Evolutionary conservation across 1,140 invertebrate species (phyloP).

Genomic region (Drosophila sturtevanti): DNA sequence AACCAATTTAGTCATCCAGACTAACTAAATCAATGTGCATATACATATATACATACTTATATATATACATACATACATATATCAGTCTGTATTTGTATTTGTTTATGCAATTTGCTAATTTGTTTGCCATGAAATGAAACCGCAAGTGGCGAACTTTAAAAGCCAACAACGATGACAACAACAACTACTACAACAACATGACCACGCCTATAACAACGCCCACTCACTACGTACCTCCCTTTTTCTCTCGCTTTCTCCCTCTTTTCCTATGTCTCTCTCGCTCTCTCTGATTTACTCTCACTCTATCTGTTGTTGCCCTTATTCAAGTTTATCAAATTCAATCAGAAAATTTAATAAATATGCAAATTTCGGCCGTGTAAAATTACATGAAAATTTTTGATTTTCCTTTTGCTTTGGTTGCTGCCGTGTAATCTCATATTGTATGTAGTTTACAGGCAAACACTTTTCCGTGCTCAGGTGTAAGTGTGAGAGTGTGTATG

Average conservation of each 20-base stretch:
- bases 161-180: conserved; percentile 2
- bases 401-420: conserved; percentile 34
- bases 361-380: conserved; percentile 65
- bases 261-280: conserved; percentile 9
- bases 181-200: background rate
- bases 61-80: conserved; percentile 27
- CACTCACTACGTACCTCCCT: background rate
- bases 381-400: conserved; percentile 66
- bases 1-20: conserved; percentile 34
- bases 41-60: conserved; percentile 23
- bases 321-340: conserved; percentile 59
- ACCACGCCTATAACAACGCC: background rate
- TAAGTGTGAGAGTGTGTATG: background rate
- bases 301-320: conserved; percentile 9
- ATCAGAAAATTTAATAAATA: conserved; percentile 79
- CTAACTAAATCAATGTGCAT: conserved; percentile 45
- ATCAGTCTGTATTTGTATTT: conserved; percentile 36
- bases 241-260: too few relatives aligned
- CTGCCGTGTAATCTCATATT: conserved; percentile 15
- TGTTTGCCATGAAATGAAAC: conserved; percentile 24
- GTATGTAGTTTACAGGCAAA: conserved; percentile 31
- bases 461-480: conserved; percentile 9
- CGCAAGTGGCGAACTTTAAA: conserved; percentile 41
- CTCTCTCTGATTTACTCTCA: conserved; percentile 13
- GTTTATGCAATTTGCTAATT: conserved; percentile 35